phyloP scores from a whole-genome alignment of 2,888 invertebrate species.

The Scaptomyza flava region DNA sequence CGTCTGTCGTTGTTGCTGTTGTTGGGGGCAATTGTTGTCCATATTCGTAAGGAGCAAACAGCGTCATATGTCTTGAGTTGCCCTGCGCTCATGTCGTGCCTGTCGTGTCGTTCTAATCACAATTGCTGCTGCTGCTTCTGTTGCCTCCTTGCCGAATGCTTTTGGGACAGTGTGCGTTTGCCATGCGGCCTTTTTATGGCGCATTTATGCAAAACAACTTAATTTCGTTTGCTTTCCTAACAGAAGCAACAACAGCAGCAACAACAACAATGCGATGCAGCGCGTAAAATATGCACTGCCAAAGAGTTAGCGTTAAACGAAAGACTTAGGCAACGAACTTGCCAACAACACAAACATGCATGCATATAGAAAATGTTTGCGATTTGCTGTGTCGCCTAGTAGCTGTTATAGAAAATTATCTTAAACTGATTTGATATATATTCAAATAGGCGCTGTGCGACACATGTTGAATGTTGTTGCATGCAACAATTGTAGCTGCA shows the following conservation, averaged over 20 bases:
- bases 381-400: conserved; percentile 60
- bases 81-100: conserved; percentile 75
- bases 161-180: conserved; percentile 39
- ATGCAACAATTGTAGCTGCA: conserved; percentile 54
- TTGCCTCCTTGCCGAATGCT: conserved; percentile 21
- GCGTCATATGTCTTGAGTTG: conserved; percentile 73
- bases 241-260: conserved; percentile 11
- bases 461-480: conserved; percentile 72
- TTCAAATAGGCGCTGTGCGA: conserved; percentile 78
- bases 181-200: conserved; percentile 78
- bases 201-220: conserved; percentile 82
- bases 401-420: conserved; percentile 79
- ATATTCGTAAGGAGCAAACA: conserved; percentile 66
- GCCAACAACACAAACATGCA: conserved; percentile 13
- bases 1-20: conserved; percentile 6
- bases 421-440: conserved; percentile 79
- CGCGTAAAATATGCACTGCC: conserved; percentile 75
- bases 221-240: conserved; percentile 59
- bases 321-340: conserved; percentile 72
- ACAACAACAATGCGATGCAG: conserved; percentile 33
- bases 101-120: conserved; percentile 80
- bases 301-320: conserved; percentile 45
- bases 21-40: conserved; percentile 71
- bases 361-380: conserved; percentile 62
- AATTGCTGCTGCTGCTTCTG: conserved; percentile 50